phyloP scores from a whole-genome alignment of 1,140 invertebrate species.

The Sycophila sp. region DNA sequence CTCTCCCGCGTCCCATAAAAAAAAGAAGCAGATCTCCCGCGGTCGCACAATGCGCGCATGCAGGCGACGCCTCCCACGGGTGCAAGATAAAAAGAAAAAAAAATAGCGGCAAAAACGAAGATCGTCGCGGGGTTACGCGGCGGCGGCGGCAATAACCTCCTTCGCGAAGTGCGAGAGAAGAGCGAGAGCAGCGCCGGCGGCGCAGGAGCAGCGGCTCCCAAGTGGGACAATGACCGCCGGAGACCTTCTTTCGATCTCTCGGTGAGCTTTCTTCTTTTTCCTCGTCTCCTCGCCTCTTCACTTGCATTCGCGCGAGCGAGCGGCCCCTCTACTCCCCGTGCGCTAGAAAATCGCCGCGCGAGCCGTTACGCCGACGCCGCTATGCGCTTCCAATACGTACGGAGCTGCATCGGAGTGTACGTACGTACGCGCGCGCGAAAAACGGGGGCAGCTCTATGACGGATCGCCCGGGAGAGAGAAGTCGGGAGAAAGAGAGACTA shows the following conservation, averaged over 20 bases:
- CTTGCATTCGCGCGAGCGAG: slow-evolving; percentile 33
- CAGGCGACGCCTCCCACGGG: no score
- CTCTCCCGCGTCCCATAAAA: no score
- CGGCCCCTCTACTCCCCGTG: not conserved
- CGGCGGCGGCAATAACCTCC: slow-evolving; percentile 20
- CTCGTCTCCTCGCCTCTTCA: slow-evolving; percentile 34
- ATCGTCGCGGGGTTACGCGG: no score
- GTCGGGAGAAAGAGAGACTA: slow-evolving; percentile 31
- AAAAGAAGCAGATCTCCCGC: no score
- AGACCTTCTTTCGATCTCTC: slow-evolving; percentile 62
- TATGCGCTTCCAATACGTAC: slow-evolving; percentile 1
- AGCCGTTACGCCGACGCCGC: slow-evolving; percentile 4
- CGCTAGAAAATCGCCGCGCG: slow-evolving; percentile 36
- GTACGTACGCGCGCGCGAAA: slow-evolving; percentile 12
- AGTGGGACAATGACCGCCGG: slow-evolving; percentile 65
- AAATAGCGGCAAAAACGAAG: no score
- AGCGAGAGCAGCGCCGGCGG: slow-evolving; percentile 2
- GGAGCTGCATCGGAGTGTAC: not conserved
- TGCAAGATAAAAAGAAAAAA: no score
- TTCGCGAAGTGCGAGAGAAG: not conserved
- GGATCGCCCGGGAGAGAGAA: slow-evolving; percentile 41
- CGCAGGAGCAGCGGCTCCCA: slow-evolving; percentile 39
- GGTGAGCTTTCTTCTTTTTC: not conserved
- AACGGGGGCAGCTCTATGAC: slow-evolving; percentile 38
- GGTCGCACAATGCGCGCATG: no score